These are phyloP conservation scores for Chaenogobius annularis DNA, from an alignment of 2,113 vertebrate species.

Conservation along the genomic window DNA sequence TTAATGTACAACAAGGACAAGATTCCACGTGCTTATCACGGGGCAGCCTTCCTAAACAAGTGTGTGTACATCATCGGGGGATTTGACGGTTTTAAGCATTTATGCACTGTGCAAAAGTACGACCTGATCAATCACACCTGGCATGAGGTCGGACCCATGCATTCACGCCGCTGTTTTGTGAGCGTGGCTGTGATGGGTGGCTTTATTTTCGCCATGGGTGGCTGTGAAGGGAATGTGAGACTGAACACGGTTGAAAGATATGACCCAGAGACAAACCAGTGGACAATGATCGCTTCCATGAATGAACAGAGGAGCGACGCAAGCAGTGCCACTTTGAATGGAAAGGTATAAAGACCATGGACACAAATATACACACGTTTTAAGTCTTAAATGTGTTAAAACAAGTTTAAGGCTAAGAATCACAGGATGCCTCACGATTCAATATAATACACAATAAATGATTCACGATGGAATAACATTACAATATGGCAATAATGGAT, in stretches of 20 bases:
- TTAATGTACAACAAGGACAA: not conserved
- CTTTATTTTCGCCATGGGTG: slow-evolving; percentile 33
- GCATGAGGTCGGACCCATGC: slow-evolving; percentile 15
- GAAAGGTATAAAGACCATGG: slow-evolving; percentile 1
- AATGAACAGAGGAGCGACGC: not conserved
- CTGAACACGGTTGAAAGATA: slow-evolving; percentile 23
- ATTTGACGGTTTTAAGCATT: not conserved
- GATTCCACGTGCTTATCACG: not conserved
- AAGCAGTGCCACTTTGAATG: not conserved
- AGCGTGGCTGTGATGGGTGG: slow-evolving; percentile 3
- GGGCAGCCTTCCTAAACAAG: slow-evolving; percentile 9
- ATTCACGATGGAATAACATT: too few relatives aligned
- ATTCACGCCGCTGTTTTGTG: not conserved
- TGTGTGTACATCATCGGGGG: slow-evolving; percentile 29
- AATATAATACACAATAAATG: too few relatives aligned
- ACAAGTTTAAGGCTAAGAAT: too few relatives aligned
- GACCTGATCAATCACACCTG: slow-evolving; percentile 15
- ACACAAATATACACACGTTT: not conserved
- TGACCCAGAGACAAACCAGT: slow-evolving; percentile 9
- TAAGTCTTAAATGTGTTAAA: too few relatives aligned
- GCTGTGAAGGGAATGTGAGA: not conserved
- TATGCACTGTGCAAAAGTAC: slow-evolving; percentile 4
- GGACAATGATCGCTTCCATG: slow-evolving; percentile 26
- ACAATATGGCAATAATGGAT: too few relatives aligned
- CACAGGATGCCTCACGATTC: too few relatives aligned